A percentile compares a stretch with the other conserved stretches of the same genome.
Conservation (phyloP, 2,797 vertebrate genomes). For the Acipenser oxyrinchus region DNA sequence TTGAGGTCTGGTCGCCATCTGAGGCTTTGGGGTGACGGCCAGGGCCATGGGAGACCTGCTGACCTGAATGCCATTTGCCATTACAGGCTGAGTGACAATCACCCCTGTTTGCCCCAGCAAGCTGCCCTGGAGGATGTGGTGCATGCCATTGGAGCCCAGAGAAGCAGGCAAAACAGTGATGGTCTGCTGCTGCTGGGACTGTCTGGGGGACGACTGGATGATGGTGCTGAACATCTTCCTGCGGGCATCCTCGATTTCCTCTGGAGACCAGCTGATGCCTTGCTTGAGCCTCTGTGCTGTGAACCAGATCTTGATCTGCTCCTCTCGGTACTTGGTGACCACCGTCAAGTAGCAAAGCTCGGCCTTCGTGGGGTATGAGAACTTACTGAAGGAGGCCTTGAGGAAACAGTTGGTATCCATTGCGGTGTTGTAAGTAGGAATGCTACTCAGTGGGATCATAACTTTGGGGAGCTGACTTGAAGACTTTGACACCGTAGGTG, state of each 20-base stretch:
- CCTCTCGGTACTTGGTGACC: slow-evolving; percentile 95
- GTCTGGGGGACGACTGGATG: slow-evolving; percentile 82
- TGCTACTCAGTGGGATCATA: slow-evolving; percentile 97
- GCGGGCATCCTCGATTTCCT: slow-evolving; percentile 93
- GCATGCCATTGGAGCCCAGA: slow-evolving; percentile 74
- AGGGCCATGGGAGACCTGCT: slow-evolving; percentile 75
- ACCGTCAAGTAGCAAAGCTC: slow-evolving; percentile 96
- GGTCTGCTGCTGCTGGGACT: slow-evolving; percentile 58
- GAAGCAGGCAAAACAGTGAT: slow-evolving; percentile 87
- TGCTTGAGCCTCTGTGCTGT: slow-evolving; percentile 94
- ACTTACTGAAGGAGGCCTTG: slow-evolving; percentile 95
- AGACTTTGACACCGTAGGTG: slow-evolving; percentile 40
- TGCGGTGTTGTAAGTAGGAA: slow-evolving; percentile 87
- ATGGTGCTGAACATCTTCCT: slow-evolving; percentile 98
- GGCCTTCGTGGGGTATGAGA: slow-evolving; percentile 93
- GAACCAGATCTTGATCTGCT: slow-evolving; percentile 99
- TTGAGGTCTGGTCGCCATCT: slow-evolving; percentile 57
- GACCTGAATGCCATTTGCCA: slow-evolving; percentile 84
- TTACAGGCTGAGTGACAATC: slow-evolving; percentile 82
- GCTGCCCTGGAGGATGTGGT: slow-evolving; percentile 87
- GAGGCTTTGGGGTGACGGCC: slow-evolving; percentile 73
- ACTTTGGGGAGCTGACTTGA: slow-evolving; percentile 85
- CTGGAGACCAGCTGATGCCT: slow-evolving; percentile 96
- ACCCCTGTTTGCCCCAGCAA: slow-evolving; percentile 82
- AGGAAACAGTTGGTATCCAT: slow-evolving; percentile 96